phyloP scores from a whole-genome alignment of 2,888 invertebrate species.

The Seira sanloemensis region DNA sequence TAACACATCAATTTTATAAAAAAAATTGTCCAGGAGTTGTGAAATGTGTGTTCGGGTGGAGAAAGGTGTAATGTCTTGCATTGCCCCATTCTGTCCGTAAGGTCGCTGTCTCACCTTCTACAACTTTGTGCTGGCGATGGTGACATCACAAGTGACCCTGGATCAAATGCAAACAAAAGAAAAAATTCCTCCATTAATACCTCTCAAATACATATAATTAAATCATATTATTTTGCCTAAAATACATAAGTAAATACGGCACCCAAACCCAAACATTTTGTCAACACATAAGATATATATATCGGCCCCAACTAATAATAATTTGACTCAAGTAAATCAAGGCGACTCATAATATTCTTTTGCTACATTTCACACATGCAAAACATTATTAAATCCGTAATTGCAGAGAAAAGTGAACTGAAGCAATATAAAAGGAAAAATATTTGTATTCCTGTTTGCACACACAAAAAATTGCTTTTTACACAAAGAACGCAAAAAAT shows the following conservation, averaged over 20 bases:
- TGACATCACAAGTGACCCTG: conserved; percentile 49
- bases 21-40: too few species aligned
- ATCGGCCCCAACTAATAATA: not conserved
- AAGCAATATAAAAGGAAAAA: not conserved
- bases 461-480: not conserved
- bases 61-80: too few species aligned
- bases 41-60: too few species aligned
- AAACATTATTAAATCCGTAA: not conserved
- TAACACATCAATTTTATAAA: too few species aligned
- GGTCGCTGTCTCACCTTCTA: not conserved
- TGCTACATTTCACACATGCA: not conserved
- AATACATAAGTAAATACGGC: not conserved
- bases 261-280: not conserved
- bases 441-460: too few species aligned
- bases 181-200: too few species aligned
- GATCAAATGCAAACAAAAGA: not conserved
- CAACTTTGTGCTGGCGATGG: conserved; percentile 47
- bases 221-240: not conserved
- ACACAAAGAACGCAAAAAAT: too few species aligned
- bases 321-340: too few species aligned
- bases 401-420: not conserved
- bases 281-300: not conserved
- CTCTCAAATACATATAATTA: not conserved
- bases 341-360: not conserved
- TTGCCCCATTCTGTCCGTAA: conserved; percentile 34